Evolutionary conservation across 1,140 invertebrate genomes (phyloP).

Genomic region (Holcopasites calliopsidis): DNA sequence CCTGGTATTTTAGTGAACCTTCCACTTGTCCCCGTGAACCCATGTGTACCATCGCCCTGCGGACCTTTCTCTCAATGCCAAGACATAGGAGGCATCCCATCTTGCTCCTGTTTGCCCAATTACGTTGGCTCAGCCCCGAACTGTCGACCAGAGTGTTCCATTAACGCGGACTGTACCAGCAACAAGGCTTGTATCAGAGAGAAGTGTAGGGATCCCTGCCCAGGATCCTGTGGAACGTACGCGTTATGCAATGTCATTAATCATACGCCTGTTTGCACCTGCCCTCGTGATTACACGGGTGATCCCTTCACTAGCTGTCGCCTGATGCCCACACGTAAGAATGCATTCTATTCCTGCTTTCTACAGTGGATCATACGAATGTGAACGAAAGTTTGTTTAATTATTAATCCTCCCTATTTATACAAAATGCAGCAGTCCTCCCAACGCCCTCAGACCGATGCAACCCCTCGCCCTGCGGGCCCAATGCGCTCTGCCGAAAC

Average conservation of each 20-base stretch:
- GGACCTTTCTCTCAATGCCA: slow-evolving; percentile 82
- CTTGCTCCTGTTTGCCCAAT: slow-evolving; percentile 80
- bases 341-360: no score
- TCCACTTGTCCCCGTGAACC: slow-evolving; percentile 58
- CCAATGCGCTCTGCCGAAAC: slow-evolving; percentile 75
- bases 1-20: slow-evolving; percentile 29
- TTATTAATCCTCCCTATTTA: neutral
- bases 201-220: slow-evolving; percentile 87
- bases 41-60: slow-evolving; percentile 81
- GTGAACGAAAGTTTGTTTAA: neutral
- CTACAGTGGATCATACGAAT: no score
- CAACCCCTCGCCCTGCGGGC: slow-evolving; percentile 81
- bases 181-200: slow-evolving; percentile 86
- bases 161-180: slow-evolving; percentile 87
- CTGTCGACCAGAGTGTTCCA: slow-evolving; percentile 86
- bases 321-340: slow-evolving; percentile 72
- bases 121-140: slow-evolving; percentile 85
- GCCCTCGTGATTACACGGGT: slow-evolving; percentile 81
- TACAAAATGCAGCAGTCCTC: slow-evolving; percentile 49
- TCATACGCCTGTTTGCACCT: slow-evolving; percentile 82
- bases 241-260: slow-evolving; percentile 82
- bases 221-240: slow-evolving; percentile 85
- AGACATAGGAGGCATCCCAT: slow-evolving; percentile 77
- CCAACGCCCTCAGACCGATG: slow-evolving; percentile 72
- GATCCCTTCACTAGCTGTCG: slow-evolving; percentile 82